phyloP scores from a whole-genome alignment of 1,140 invertebrate genomes.

The Mactra quadrangularis region DNA sequence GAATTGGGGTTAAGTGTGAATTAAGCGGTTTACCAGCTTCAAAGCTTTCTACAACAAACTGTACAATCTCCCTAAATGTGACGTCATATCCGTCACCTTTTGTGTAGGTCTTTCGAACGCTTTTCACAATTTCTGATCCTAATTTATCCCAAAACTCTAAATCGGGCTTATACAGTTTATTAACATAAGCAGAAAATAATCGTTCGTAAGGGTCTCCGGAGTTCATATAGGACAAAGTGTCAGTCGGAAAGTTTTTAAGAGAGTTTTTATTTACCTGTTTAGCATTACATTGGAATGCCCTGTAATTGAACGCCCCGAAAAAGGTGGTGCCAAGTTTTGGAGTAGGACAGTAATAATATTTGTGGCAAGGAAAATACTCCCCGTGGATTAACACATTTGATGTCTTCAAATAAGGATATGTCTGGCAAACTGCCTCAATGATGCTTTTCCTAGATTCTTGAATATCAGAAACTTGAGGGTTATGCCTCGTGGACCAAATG shows the following conservation, averaged over 20 bases:
- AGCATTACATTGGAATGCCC: not conserved
- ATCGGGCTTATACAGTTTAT: conserved; percentile 49
- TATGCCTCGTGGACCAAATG: too few relatives aligned
- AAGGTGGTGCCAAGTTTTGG: conserved; percentile 14
- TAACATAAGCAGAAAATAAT: conserved; percentile 46
- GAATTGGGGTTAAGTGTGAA: conserved; percentile 79
- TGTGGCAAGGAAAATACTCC: too few relatives aligned
- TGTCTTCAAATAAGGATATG: too few relatives aligned
- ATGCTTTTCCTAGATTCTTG: too few relatives aligned
- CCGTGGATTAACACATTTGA: too few relatives aligned
- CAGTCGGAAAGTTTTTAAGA: not conserved
- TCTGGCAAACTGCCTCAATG: too few relatives aligned
- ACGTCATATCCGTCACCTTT: conserved; percentile 8
- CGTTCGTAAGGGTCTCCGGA: conserved; percentile 48
- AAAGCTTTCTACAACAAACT: conserved; percentile 4
- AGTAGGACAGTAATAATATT: conserved; percentile 2
- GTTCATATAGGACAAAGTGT: conserved; percentile 13
- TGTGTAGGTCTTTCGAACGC: conserved; percentile 23
- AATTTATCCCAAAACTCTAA: conserved; percentile 39
- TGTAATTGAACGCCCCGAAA: not conserved
- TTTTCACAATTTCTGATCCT: conserved; percentile 51
- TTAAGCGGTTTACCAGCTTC: conserved; percentile 30
- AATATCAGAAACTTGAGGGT: too few relatives aligned
- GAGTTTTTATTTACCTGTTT: not conserved
- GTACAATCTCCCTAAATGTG: conserved; percentile 53